Evolutionary conservation across 2,797 vertebrate species (phyloP), one percentile per base, ranked within the genome.

Genomic region (Champsocephalus gunnari): DNA sequence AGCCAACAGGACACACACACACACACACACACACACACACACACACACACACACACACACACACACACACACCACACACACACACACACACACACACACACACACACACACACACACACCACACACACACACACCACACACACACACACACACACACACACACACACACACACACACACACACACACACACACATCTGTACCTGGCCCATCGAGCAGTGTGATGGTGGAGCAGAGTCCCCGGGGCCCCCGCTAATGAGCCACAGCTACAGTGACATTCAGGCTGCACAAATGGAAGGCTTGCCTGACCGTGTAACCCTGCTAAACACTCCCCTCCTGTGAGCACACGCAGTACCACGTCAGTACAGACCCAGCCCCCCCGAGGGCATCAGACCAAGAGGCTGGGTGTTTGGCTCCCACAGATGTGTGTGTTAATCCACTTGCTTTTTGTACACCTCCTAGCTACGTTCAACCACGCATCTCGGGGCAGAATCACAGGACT

Each of bases 201-300:
- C 12, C 55, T 34, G 38, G 61, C 73, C 69, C 80, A 87, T 91
- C 70, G 79, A 71, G 45, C 19, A 56, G 67, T 78, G 73, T 87
- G 83, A 86, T 41, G 53, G 32, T 82, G 79, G 89, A 86, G 77
- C 77, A 24, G 54, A 44, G 70, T 89, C 73, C 73, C 77, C 73
- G 45, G 77, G 80, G 54, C 24, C 56, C 57, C 55, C 73, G 82
- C 71, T 88, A 90, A 92, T 89, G 78, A 91, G 82, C 74, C 56
- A n/a, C 55, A 48, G 60, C 68, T 66, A 62, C 75, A 50, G 60
- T 72, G 66, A 67, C 72, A 72, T 66, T 60, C 61, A 77, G 74
- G 72, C 62, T 19, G 9, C 68, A 66, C 74, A 84, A 65, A 77
- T 59, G 77, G 72, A 81, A 55, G 62, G 48, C 65, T 70, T 65